Conservation (phyloP, 1,140 invertebrate species). For the Patella vulgata region DNA sequence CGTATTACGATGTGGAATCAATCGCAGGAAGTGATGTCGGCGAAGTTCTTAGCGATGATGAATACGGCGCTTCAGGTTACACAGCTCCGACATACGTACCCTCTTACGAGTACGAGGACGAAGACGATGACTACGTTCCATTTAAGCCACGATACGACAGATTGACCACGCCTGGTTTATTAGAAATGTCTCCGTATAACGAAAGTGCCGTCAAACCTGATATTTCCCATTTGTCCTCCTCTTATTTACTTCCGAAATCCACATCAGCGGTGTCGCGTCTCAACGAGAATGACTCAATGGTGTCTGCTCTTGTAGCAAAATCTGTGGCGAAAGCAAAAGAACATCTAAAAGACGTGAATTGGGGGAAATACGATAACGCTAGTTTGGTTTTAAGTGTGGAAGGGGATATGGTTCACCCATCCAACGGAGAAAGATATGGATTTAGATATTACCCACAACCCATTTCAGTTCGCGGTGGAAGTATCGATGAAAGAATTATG, state of each 20-base stretch:
- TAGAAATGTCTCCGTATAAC: slow-evolving; percentile 12
- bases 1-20: slow-evolving; percentile 29
- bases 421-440: slow-evolving; percentile 15
- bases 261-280: slow-evolving; percentile 13
- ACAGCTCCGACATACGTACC: slow-evolving; percentile 4
- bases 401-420: slow-evolving; percentile 10
- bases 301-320: slow-evolving; percentile 8
- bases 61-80: slow-evolving; percentile 18
- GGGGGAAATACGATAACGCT: slow-evolving; percentile 17
- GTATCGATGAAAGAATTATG: slow-evolving; percentile 16
- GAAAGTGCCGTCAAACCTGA: slow-evolving; percentile 25
- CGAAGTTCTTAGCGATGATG: slow-evolving; percentile 21
- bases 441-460: slow-evolving; percentile 24
- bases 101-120: slow-evolving; percentile 21
- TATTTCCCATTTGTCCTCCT: slow-evolving; percentile 3
- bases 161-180: slow-evolving; percentile 13
- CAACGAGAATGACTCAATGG: slow-evolving; percentile 11
- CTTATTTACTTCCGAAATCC: slow-evolving; percentile 3
- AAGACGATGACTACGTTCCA: slow-evolving; percentile 31
- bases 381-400: slow-evolving; percentile 23
- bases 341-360: slow-evolving; percentile 7
- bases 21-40: slow-evolving; percentile 19
- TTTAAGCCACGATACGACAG: slow-evolving; percentile 22
- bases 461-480: slow-evolving; percentile 16
- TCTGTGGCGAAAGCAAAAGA: slow-evolving; percentile 4